Conservation (phyloP, 2,113 vertebrate genomes). For the Micromys minutus region DNA sequence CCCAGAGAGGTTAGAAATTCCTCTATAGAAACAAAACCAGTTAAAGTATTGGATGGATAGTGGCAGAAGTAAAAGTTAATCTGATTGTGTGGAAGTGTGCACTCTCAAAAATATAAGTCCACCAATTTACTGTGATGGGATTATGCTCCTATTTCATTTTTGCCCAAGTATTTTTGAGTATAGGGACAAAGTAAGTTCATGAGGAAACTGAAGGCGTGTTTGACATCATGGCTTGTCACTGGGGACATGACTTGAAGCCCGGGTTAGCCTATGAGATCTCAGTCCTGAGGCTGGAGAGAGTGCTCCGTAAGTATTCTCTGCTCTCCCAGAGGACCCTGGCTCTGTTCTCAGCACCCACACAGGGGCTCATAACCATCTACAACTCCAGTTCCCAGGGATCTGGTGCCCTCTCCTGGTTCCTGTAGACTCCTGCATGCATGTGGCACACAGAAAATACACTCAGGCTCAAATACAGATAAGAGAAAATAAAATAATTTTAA, state of each 20-base stretch:
- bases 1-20: too few relatives aligned
- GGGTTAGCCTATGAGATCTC: background rate
- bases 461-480: background rate
- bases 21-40: background rate
- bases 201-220: background rate
- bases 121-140: background rate
- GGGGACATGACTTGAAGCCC: background rate
- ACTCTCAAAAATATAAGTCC: background rate
- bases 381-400: background rate
- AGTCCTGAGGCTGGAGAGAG: background rate
- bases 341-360: background rate
- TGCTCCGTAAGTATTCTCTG: background rate
- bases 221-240: background rate
- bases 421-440: background rate
- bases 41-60: background rate
- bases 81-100: background rate
- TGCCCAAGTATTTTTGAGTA: background rate
- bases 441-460: background rate
- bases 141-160: slow-evolving; percentile 8
- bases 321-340: background rate
- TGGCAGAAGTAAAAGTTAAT: background rate
- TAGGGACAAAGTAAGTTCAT: slow-evolving; percentile 20
- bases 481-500: background rate
- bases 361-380: background rate
- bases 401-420: background rate